A percentile compares a stretch with the other conserved stretches of the same genome.
Evolutionary conservation across 2,113 vertebrate species (phyloP).

Genomic region (Ginglymostoma cirratum): DNA sequence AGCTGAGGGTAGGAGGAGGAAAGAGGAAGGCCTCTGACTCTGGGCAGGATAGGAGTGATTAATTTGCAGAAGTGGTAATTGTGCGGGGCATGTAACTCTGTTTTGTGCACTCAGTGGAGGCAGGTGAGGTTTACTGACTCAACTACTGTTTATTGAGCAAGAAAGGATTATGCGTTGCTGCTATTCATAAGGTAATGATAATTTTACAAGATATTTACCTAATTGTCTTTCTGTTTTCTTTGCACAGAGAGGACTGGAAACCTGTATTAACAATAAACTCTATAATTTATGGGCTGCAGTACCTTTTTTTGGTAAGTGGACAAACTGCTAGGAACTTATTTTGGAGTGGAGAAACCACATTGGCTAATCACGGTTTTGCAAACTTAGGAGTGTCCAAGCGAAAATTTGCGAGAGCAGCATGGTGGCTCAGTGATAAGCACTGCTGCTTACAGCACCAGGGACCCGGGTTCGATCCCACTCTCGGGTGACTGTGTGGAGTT

Average conservation of each 20-base stretch:
- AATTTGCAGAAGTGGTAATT: neutral
- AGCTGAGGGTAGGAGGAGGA: neutral
- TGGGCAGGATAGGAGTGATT: neutral
- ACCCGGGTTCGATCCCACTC: no score
- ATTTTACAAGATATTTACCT: neutral
- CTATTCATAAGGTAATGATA: neutral
- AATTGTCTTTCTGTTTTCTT: conserved; percentile 27
- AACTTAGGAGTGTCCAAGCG: neutral
- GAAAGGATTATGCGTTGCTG: neutral
- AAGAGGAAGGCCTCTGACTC: neutral
- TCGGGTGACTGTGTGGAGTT: no score
- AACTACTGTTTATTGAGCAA: neutral
- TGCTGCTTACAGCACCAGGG: no score
- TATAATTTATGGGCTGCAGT: conserved; percentile 96
- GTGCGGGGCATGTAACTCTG: neutral
- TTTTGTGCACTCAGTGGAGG: no score
- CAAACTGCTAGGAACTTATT: neutral
- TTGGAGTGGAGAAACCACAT: neutral
- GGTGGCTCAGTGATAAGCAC: no score
- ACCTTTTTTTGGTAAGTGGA: conserved; percentile 88
- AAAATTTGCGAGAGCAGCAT: no score
- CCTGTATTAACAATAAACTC: conserved; percentile 93
- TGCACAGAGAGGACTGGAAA: conserved; percentile 91
- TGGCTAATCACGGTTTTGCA: neutral
- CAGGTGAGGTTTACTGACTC: neutral